Base-by-base conservation (phyloP, 2,113 vertebrate genomes). In the Dryoscopus gambensis region DNA sequence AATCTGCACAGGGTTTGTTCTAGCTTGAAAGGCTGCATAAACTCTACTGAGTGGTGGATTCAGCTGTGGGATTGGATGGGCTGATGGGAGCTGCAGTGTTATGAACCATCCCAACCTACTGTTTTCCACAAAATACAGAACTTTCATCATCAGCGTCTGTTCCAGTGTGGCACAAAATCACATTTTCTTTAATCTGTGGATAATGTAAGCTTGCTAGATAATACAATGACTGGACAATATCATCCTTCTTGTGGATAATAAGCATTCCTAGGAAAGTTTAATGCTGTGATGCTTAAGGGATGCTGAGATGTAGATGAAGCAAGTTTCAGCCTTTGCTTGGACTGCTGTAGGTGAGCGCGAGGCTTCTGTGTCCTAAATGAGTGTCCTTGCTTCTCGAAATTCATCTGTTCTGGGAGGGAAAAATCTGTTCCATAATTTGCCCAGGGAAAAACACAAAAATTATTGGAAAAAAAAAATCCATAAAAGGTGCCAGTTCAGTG, bases 401-500 rank as follows among this genome's bases (percentile, higher is more conserved):
- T 63, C 5, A 65, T 44, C 30, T 40, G 24, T 84, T 80, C 87
- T 70, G 22, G 31, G 37, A 82, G 22, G 20, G 42, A 30, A 87
- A 86, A 74, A 56, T 35, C 40, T 82, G 44, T n/a, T 85, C 71
- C 25, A 21, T 63, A n/a, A 70, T 50, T 75, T 86, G 5, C 35
- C 20, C 46, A 71, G n/a, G 23, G 35, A 11, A 90, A 80, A 87
- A 33, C 23, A 35, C 35, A 87, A 60, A 93, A 71, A 37, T 1
- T 2, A 18, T 60, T 27, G 15, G 7, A 11, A 10, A 7, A 10
- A 10, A 7, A 10, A 7, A 24, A 21, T 28, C 27, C 1, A 1
- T 53, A 27, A 89, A 76, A 91, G 8, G 22, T 25, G 14, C 9
- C 6, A 27, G 7, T 52, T 80, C 42, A 40, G 10, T 27, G 28